Conservation (phyloP, 1,140 invertebrate species). For the Wiebesia pumilae region DNA sequence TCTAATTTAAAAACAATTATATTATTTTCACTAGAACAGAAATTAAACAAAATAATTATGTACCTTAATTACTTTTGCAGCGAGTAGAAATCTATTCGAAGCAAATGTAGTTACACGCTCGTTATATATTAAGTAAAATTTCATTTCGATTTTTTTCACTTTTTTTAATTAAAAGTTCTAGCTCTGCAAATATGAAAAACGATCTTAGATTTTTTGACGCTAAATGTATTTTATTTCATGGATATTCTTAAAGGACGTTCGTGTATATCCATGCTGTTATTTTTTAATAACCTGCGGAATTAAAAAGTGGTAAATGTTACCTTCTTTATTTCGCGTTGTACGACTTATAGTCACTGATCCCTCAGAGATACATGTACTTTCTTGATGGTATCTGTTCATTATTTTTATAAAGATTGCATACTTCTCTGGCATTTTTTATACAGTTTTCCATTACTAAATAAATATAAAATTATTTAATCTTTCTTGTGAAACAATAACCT, state of each 20-base stretch:
- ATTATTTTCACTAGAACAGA: not conserved
- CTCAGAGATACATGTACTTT: not conserved
- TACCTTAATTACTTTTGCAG: not conserved
- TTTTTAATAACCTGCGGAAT: not conserved
- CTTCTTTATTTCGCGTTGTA: not conserved
- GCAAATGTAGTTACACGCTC: not conserved
- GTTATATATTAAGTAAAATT: not conserved
- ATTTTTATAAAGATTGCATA: not conserved
- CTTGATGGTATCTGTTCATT: not conserved
- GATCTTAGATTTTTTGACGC: not conserved
- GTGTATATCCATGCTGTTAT: not conserved
- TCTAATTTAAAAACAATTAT: not conserved
- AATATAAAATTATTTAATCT: not conserved
- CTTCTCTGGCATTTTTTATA: not conserved
- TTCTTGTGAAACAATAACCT: not conserved
- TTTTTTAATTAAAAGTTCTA: conserved; percentile 28
- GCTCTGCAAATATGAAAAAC: not conserved
- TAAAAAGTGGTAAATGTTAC: not conserved
- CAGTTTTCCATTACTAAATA: not conserved
- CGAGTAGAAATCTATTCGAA: not conserved
- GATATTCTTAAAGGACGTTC: conserved; percentile 9
- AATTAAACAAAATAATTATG: not conserved
- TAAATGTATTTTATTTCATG: not conserved
- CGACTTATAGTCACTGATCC: not conserved
- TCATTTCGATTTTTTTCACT: not conserved